Conservation (phyloP, 2,113 vertebrate species). For the Brachypodius melanocephalos region DNA sequence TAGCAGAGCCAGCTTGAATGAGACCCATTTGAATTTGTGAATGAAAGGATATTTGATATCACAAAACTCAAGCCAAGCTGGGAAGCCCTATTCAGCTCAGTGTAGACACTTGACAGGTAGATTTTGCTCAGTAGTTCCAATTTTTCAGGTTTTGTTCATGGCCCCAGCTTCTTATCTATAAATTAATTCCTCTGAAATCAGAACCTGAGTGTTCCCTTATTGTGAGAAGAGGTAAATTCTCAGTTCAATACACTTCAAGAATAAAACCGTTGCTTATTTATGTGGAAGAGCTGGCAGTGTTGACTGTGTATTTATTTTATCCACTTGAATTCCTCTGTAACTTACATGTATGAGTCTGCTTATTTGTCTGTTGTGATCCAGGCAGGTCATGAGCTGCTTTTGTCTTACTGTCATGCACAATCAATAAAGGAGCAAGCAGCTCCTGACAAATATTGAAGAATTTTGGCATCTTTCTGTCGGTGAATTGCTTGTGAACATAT, state of each 20-base stretch:
- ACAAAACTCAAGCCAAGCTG: background rate
- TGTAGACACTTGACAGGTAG: background rate
- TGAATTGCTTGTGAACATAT: constrained; percentile 30
- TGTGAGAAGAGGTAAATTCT: background rate
- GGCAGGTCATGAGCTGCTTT: background rate
- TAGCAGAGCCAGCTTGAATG: background rate
- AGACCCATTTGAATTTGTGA: background rate
- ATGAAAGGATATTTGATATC: background rate
- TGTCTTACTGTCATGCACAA: background rate
- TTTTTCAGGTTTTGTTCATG: background rate
- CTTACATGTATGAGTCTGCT: background rate
- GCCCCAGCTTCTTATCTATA: background rate
- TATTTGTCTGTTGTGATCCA: background rate
- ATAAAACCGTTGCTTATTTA: background rate
- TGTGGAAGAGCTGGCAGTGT: background rate
- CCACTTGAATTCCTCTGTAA: background rate
- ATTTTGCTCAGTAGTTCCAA: background rate
- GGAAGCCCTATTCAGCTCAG: background rate
- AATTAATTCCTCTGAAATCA: background rate
- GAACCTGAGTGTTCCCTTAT: background rate
- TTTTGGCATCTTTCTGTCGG: background rate
- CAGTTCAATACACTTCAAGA: background rate
- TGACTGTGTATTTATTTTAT: background rate
- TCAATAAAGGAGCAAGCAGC: background rate
- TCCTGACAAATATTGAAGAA: background rate